Percentiles rank a stretch among this genome's conserved stretches.
Evolutionary conservation across 1,140 invertebrate species (phyloP).

Genomic region (Drosophila equinoxialis): DNA sequence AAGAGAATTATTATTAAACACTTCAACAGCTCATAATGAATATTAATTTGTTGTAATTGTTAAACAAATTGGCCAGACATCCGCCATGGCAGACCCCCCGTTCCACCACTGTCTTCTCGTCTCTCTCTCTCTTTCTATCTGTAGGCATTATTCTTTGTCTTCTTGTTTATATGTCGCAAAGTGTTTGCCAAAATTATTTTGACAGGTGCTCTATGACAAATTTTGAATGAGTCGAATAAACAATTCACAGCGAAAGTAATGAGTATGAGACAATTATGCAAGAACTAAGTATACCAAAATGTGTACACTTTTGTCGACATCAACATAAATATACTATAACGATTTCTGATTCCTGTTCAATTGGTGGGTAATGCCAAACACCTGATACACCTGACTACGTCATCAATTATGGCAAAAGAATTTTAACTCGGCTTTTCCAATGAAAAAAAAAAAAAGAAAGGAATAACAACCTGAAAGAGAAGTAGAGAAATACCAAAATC

Average conservation of each 20-base stretch:
- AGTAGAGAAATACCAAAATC: background rate
- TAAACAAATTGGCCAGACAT: slow-evolving; percentile 9
- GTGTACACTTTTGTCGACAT: background rate
- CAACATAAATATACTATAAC: background rate
- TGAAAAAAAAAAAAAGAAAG: slow-evolving; percentile 31
- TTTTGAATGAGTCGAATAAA: background rate
- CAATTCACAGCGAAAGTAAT: slow-evolving; percentile 1
- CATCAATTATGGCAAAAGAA: slow-evolving; percentile 16
- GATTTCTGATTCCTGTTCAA: slow-evolving; percentile 9
- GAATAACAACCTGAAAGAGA: background rate
- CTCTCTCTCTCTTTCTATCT: background rate
- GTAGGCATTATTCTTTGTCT: background rate
- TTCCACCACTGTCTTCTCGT: background rate
- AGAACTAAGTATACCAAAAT: background rate
- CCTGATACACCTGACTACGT: slow-evolving; percentile 17
- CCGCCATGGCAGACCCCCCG: background rate
- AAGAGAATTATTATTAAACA: slow-evolving; percentile 35
- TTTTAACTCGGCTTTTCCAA: slow-evolving; percentile 6
- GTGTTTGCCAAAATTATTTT: slow-evolving; percentile 1
- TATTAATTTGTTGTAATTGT: slow-evolving; percentile 39
- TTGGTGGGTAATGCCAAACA: background rate
- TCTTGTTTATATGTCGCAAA: slow-evolving; percentile 2
- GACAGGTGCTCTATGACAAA: slow-evolving; percentile 12
- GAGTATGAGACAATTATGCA: background rate
- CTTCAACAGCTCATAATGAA: slow-evolving; percentile 31